Percentiles rank a stretch among this genome's conserved stretches.
These are phyloP conservation scores for Agapornis roseicollis DNA, from an alignment of 2,113 vertebrate genomes.

Conservation along the genomic window DNA sequence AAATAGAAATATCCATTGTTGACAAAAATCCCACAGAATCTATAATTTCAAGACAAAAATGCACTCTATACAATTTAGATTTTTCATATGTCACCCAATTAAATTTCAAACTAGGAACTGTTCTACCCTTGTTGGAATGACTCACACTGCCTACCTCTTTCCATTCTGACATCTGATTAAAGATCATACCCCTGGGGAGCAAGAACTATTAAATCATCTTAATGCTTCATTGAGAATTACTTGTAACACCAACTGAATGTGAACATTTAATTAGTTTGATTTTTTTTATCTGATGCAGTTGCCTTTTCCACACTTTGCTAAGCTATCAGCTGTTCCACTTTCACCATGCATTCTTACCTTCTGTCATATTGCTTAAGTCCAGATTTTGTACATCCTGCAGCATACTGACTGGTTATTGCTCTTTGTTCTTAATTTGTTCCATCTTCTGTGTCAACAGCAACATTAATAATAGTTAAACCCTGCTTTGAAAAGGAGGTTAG, in stretches of 20 bases:
- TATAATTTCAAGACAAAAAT: not conserved
- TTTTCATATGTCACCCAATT: conserved; percentile 1
- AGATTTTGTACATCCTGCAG: not conserved
- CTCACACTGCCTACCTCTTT: not conserved
- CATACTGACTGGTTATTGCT: not conserved
- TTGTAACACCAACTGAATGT: not conserved
- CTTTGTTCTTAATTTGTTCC: not conserved
- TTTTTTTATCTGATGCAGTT: conserved; percentile 12
- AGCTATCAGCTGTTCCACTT: not conserved
- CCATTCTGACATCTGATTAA: not conserved
- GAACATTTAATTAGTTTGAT: conserved; percentile 20
- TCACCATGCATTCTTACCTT: not conserved
- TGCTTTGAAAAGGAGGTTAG: not conserved
- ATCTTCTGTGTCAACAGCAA: not conserved
- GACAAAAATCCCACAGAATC: not conserved
- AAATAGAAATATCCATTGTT: not conserved
- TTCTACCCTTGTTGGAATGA: conserved; percentile 12
- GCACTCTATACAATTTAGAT: not conserved
- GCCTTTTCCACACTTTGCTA: not conserved
- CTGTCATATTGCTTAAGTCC: not conserved
- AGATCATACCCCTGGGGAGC: conserved; percentile 12
- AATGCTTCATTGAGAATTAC: conserved; percentile 5
- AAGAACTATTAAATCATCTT: conserved; percentile 39
- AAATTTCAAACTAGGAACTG: not conserved
- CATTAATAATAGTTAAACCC: not conserved